Evolutionary conservation across 1,140 invertebrate genomes (phyloP), one percentile per base, ranked within the genome.

Genomic region (Drosophila tani): DNA sequence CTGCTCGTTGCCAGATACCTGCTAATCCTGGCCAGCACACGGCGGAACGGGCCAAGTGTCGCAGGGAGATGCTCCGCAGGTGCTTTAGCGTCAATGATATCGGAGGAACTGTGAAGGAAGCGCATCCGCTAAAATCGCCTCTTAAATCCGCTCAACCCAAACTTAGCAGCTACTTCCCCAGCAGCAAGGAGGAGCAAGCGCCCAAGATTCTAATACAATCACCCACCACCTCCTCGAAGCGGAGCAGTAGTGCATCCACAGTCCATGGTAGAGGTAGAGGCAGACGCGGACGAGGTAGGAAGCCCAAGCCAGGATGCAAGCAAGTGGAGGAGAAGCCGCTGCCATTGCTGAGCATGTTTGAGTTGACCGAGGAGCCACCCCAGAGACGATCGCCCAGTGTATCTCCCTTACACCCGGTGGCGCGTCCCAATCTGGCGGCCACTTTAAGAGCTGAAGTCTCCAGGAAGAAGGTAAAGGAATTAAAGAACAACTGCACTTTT

Each of bases 371-470:
- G 45, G 69, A 79, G 8, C 46, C 47, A 38, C 8, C 53, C 15
- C 67, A 58, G 3, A 71, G 49, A 19, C 57, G 77, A 5, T 68
- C 66, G 14, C 27, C 80, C 0, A 79, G 79, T 56, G 69, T 85
- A n/a, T 86, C 84, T 0, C 91, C 92, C 1, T 41, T 92, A 29
- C 91, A 93, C 79, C 92, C 92, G 1, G 91, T 92, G 1, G 88
- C 92, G 3, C 56, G 92, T 6, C 91, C 91, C 9, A 93, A 93
- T 66, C 75, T 93, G 38, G 92, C 92, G 21, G 92, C 92, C 15
- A 93, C 86, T 0, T 80, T 93, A 11, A 75, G 92, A 6, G 91
- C 76, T 14, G 90, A 93, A 55, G 82, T 92, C 5, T 79, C 90
- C 1, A 75, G 82, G 14, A 91, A 91, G 29, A 93, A 93, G 70